Conservation (phyloP, 2,888 invertebrate species). For the Axea sp. region DNA sequence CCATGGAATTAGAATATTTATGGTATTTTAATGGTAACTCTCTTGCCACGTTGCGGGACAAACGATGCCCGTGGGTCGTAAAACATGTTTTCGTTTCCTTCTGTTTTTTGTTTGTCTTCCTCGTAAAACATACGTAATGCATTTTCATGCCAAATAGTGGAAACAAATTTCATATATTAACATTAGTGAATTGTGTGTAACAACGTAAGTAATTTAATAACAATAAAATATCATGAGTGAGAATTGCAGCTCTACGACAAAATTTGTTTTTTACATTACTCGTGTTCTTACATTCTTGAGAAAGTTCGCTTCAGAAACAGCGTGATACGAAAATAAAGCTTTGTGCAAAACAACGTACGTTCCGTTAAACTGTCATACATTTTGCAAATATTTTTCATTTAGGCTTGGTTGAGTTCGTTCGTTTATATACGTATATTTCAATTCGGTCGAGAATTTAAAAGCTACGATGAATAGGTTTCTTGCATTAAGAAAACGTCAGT, state of each 20-base stretch:
- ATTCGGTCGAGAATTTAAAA: slow-evolving; percentile 26
- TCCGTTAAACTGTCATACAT: too few relatives aligned
- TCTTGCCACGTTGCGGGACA: slow-evolving; percentile 43
- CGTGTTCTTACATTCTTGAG: too few relatives aligned
- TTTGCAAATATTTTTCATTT: too few relatives aligned
- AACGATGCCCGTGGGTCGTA: slow-evolving; percentile 58
- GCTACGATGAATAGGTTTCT: slow-evolving; percentile 33
- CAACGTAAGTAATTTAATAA: too few relatives aligned
- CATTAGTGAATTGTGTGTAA: too few relatives aligned
- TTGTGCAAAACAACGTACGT: too few relatives aligned
- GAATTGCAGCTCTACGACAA: too few relatives aligned
- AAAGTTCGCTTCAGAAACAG: too few relatives aligned
- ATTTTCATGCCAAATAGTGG: slow-evolving; percentile 20
- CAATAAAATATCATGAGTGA: too few relatives aligned
- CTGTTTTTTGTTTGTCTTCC: slow-evolving; percentile 34
- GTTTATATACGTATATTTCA: slow-evolving; percentile 8
- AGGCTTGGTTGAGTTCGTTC: slow-evolving; percentile 6
- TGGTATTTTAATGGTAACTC: slow-evolving; percentile 56
- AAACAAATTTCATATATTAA: slow-evolving; percentile 7
- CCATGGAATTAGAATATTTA: slow-evolving; percentile 57
- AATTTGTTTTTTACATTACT: too few relatives aligned
- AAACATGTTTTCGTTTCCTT: slow-evolving; percentile 33
- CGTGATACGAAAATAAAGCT: too few relatives aligned
- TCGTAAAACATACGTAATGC: slow-evolving; percentile 38
- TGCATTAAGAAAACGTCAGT: slow-evolving; percentile 30